Conservation (phyloP, 2,113 vertebrate species). For the Thryonomys swinderianus region DNA sequence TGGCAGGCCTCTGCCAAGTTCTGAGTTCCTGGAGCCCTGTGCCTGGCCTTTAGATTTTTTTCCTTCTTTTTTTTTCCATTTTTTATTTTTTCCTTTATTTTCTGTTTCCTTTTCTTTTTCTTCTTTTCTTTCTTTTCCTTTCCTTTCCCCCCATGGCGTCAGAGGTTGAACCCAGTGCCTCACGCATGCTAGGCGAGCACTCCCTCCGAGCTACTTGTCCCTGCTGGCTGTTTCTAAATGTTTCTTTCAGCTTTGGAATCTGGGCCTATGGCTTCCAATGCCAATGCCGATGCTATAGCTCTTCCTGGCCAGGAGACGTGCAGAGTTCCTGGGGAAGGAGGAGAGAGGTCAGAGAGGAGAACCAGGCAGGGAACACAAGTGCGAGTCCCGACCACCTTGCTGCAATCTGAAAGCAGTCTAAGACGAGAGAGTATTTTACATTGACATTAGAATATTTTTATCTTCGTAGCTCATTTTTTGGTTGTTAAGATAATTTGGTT, state of each 20-base stretch:
- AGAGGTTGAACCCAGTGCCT: neutral
- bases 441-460: constrained; percentile 4
- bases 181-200: too few relatives aligned
- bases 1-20: too few relatives aligned
- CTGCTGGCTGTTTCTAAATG: neutral
- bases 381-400: neutral
- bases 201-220: neutral
- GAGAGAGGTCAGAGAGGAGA: neutral
- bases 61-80: neutral
- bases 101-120: neutral
- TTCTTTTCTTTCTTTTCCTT: neutral
- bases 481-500: constrained; percentile 48
- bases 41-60: neutral
- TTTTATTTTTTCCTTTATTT: neutral
- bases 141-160: neutral
- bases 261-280: neutral
- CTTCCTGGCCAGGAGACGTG: neutral
- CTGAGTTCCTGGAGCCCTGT: neutral
- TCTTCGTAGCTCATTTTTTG: neutral
- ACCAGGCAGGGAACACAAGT: neutral
- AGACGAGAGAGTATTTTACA: constrained; percentile 37
- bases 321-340: neutral
- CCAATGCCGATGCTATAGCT: neutral
- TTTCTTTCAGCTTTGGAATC: neutral
- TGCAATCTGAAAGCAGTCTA: neutral